A percentile compares a stretch with the other conserved stretches of the same genome.
Evolutionary conservation across 1,140 invertebrate genomes (phyloP).

Genomic region (Drosophila auraria): DNA sequence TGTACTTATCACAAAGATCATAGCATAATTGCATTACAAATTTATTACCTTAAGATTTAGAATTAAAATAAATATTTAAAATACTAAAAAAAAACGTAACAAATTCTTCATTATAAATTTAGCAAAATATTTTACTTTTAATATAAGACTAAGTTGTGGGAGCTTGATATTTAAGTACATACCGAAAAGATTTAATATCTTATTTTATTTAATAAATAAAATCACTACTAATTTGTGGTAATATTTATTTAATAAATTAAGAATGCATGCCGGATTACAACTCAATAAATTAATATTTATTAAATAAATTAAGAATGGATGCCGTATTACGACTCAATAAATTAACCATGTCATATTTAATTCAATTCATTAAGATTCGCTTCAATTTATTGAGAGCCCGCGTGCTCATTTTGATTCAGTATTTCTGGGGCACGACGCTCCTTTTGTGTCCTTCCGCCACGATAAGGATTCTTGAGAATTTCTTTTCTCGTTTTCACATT

Average conservation of each 20-base stretch:
- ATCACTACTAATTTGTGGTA: neutral
- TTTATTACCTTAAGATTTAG: too few relatives aligned
- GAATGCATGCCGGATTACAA: neutral
- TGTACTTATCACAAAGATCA: too few relatives aligned
- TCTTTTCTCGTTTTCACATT: constrained; percentile 41
- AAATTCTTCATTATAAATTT: too few relatives aligned
- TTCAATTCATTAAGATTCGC: constrained; percentile 21
- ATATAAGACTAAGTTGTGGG: too few relatives aligned
- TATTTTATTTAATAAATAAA: neutral
- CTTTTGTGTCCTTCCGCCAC: constrained; percentile 23
- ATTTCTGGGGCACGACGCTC: constrained; percentile 8
- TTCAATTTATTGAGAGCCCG: constrained; percentile 25
- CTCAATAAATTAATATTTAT: constrained; percentile 12
- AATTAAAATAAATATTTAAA: too few relatives aligned
- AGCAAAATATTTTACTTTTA: too few relatives aligned
- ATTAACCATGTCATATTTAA: constrained; percentile 12
- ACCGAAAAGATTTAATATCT: too few relatives aligned
- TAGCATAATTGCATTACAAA: too few relatives aligned
- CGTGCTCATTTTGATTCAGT: constrained; percentile 24
- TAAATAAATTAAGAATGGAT: neutral
- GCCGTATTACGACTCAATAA: neutral
- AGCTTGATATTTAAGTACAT: too few relatives aligned
- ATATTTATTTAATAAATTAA: neutral
- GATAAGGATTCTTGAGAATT: constrained; percentile 43
- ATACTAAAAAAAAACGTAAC: too few relatives aligned